Percentiles rank a stretch among this genome's conserved stretches.
phyloP scores from a whole-genome alignment of 1,140 invertebrate genomes.

The Drosophila chauvacae region DNA sequence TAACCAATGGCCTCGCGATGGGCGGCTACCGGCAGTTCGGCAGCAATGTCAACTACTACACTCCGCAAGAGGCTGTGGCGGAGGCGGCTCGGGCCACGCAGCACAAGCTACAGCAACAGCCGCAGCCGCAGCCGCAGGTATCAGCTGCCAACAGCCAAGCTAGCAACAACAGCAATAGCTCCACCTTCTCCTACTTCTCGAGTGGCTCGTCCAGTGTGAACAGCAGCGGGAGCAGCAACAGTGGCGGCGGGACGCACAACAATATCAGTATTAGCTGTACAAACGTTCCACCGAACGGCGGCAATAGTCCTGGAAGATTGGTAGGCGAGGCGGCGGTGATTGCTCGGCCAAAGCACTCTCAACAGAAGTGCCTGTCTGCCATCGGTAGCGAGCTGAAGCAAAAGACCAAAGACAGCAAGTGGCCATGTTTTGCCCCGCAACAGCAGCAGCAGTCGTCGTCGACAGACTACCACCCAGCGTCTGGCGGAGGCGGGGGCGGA shows the following conservation, averaged over 20 bases:
- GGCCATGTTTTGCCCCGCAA: constrained; percentile 60
- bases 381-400: constrained; percentile 84
- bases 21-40: constrained; percentile 78
- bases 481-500: constrained; percentile 5
- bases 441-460: constrained; percentile 8
- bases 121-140: constrained; percentile 3
- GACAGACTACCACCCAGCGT: constrained; percentile 38
- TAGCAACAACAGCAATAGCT: constrained; percentile 25
- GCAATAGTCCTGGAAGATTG: constrained; percentile 53
- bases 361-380: constrained; percentile 74
- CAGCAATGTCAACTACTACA: constrained; percentile 79
- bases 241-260: constrained; percentile 69
- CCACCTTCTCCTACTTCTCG: constrained; percentile 79
- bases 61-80: constrained; percentile 74
- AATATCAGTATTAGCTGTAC: constrained; percentile 84
- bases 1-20: constrained; percentile 73
- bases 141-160: constrained; percentile 18
- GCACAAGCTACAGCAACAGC: constrained; percentile 53
- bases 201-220: constrained; percentile 59
- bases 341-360: constrained; percentile 70
- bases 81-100: constrained; percentile 74
- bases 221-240: constrained; percentile 27
- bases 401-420: constrained; percentile 77
- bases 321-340: constrained; percentile 74
- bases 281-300: constrained; percentile 60